Evolutionary conservation across 2,797 vertebrate genomes (phyloP).

Genomic region (Sebastes diploproa): DNA sequence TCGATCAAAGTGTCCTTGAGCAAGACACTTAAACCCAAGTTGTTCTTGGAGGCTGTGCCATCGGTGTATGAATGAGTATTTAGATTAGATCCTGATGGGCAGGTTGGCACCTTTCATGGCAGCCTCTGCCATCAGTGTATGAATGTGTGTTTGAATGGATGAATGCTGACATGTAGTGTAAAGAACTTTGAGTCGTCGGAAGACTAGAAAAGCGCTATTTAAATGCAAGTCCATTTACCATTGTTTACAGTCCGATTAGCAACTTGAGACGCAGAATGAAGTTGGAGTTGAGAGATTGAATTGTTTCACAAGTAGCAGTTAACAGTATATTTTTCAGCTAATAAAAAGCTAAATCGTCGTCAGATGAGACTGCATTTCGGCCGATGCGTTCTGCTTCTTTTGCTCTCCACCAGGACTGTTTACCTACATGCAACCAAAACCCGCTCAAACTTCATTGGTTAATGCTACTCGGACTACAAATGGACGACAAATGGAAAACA

Average conservation of each 20-base stretch:
- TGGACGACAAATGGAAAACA: not conserved
- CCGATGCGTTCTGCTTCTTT: not conserved
- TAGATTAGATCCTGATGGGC: too few species aligned
- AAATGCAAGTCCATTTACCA: too few species aligned
- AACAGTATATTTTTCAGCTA: not conserved
- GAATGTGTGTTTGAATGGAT: too few species aligned
- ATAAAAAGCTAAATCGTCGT: not conserved
- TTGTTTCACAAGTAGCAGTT: not conserved
- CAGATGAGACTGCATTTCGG: not conserved
- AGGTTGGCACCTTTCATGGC: too few species aligned
- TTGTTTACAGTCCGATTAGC: not conserved
- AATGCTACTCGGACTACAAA: not conserved
- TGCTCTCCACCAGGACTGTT: not conserved
- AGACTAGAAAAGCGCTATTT: too few species aligned
- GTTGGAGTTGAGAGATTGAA: not conserved
- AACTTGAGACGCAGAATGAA: not conserved
- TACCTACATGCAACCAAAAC: not conserved
- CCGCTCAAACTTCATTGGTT: not conserved
- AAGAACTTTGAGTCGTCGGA: too few species aligned
- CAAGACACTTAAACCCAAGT: too few species aligned
- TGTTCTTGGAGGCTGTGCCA: too few species aligned
- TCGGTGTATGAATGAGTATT: too few species aligned
- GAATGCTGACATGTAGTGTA: too few species aligned
- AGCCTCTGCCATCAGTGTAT: too few species aligned
- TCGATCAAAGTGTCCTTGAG: too few species aligned